phyloP scores from a whole-genome alignment of 2,797 vertebrate species.

The Manis crassicaudata region DNA sequence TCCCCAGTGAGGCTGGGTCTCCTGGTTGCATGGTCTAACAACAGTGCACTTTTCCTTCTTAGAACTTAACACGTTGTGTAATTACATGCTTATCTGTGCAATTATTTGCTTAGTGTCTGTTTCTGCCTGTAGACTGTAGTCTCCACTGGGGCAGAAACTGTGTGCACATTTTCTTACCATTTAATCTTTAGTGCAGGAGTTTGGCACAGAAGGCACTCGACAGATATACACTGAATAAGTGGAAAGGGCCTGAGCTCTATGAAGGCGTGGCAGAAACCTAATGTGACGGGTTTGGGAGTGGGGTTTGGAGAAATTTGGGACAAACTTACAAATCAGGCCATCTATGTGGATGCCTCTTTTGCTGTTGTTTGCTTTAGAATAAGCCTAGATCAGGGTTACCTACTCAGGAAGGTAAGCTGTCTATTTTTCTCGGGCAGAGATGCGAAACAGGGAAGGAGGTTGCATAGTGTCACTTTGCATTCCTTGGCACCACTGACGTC shows the following conservation, averaged over 20 bases:
- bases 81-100: not conserved
- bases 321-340: not conserved
- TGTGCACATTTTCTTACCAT: not conserved
- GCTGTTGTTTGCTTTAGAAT: conserved; percentile 21
- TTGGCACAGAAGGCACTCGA: not conserved
- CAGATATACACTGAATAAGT: not conserved
- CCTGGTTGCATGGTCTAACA: not conserved
- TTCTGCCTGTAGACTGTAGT: not conserved
- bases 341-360: not conserved
- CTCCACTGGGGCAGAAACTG: not conserved
- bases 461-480: not conserved
- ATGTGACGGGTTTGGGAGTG: not conserved
- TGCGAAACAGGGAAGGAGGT: not conserved
- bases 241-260: not conserved
- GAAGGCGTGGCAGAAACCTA: not conserved
- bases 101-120: not conserved
- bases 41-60: not conserved
- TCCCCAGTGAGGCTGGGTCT: not conserved
- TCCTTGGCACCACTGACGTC: not conserved
- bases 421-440: not conserved
- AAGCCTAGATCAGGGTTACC: not conserved
- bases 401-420: not conserved
- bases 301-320: not conserved
- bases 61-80: not conserved
- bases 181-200: not conserved